Evolutionary conservation across 2,113 vertebrate genomes (phyloP).

Genomic region (Sinosuthora webbiana): DNA sequence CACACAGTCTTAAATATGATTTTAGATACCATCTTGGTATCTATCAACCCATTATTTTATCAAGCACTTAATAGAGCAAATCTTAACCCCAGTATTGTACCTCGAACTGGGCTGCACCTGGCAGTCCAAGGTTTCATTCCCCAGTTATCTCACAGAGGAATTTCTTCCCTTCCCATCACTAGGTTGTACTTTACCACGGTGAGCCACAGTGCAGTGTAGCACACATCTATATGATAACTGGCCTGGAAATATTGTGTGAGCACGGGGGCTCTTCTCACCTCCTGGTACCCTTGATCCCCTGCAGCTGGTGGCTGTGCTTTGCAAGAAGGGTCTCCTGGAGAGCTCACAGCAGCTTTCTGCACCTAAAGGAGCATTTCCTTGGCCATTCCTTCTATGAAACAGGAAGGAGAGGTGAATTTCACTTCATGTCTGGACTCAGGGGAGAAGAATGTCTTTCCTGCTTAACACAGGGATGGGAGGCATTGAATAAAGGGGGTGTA

Average conservation of each 20-base stretch:
- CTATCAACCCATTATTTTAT: neutral
- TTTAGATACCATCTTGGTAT: neutral
- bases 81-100: neutral
- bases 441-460: neutral
- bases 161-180: neutral
- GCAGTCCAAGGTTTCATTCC: neutral
- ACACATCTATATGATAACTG: accelerated
- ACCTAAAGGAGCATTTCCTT: neutral
- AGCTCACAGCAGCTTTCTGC: neutral
- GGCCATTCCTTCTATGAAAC: neutral
- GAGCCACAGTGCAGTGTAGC: neutral
- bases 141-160: neutral
- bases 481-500: accelerated
- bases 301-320: neutral
- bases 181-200: neutral
- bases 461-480: neutral
- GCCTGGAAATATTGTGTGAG: accelerated
- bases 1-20: neutral
- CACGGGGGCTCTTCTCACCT: accelerated
- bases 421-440: neutral
- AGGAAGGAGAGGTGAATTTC: neutral
- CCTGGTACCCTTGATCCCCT: neutral
- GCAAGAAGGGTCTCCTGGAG: neutral
- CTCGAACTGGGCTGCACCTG: neutral
- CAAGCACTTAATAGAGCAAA: neutral